Conservation (phyloP, 2,797 vertebrate species). For the Tragelaphus eurycerus region DNA sequence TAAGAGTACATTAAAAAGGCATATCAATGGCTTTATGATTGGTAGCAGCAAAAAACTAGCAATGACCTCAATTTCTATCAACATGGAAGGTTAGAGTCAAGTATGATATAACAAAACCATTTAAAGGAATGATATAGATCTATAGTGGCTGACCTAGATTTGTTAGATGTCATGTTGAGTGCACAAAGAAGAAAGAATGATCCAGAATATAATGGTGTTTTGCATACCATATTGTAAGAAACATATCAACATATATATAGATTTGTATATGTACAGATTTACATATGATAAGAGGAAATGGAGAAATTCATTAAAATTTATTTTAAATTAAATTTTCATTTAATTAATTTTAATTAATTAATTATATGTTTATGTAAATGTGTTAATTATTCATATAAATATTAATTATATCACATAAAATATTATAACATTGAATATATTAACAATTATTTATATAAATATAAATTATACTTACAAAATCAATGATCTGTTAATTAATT, state of each 20-base stretch:
- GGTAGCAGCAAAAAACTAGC: neutral
- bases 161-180: neutral
- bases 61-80: neutral
- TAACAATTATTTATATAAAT: too few relatives aligned
- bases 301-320: neutral
- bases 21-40: neutral
- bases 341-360: too few relatives aligned
- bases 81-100: neutral
- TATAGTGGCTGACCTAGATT: neutral
- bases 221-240: neutral
- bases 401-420: too few relatives aligned
- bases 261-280: neutral
- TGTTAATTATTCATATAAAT: too few relatives aligned
- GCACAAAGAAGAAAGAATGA: neutral
- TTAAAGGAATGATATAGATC: neutral
- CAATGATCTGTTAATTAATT: too few relatives aligned
- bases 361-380: too few relatives aligned
- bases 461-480: too few relatives aligned
- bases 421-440: too few relatives aligned
- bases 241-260: neutral
- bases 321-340: too few relatives aligned
- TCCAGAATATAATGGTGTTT: neutral
- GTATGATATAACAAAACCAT: neutral
- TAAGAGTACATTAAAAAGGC: neutral
- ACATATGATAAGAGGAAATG: neutral